A percentile compares a stretch with the other conserved stretches of the same genome.
Evolutionary conservation across 2,113 vertebrate species (phyloP).

Genomic region (Todiramphus chloris): DNA sequence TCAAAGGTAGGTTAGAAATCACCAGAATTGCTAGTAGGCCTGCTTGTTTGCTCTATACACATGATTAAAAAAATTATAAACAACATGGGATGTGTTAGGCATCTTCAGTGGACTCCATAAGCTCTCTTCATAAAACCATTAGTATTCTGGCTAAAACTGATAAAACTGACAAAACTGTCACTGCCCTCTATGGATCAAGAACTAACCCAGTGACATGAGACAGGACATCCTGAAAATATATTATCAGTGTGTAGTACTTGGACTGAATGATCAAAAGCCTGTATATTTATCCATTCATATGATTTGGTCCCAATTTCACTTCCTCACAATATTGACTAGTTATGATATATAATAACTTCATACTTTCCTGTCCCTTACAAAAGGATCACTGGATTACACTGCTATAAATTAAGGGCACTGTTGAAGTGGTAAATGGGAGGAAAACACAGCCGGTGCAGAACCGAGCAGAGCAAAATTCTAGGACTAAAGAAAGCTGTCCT

Average conservation of each 20-base stretch:
- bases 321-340: background rate
- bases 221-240: background rate
- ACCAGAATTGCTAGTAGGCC: background rate
- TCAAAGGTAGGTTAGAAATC: background rate
- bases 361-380: background rate
- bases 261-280: background rate
- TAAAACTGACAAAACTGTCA: background rate
- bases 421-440: background rate
- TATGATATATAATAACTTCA: background rate
- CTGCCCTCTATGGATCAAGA: background rate
- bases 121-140: background rate
- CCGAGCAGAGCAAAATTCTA: background rate
- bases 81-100: background rate
- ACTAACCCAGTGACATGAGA: background rate
- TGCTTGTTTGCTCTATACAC: background rate
- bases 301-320: background rate
- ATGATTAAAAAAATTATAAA: background rate
- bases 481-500: background rate
- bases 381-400: background rate
- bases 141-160: background rate
- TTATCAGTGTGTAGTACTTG: background rate
- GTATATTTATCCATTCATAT: background rate
- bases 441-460: slow-evolving; percentile 22
- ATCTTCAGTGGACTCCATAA: background rate
- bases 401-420: background rate